These are phyloP conservation scores for Haliaeetus leucogaster DNA, from an alignment of 2,113 vertebrate genomes.

Conservation along the genomic window DNA sequence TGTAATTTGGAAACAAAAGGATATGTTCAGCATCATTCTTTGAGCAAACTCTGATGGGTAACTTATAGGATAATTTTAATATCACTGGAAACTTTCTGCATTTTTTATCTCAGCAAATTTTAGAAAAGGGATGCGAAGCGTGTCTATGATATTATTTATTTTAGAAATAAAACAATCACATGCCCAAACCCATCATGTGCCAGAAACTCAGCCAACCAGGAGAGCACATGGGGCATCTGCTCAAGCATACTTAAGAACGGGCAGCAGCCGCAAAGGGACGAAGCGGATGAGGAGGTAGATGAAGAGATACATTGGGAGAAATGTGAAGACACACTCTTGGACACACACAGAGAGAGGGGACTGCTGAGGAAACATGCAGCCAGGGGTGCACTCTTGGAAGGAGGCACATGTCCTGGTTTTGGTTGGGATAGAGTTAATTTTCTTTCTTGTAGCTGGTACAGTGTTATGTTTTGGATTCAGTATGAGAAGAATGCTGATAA, in stretches of 20 bases:
- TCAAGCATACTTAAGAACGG: background rate
- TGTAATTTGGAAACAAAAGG: background rate
- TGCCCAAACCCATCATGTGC: background rate
- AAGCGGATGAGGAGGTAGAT: background rate
- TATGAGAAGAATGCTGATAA: too few relatives aligned
- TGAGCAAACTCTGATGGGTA: background rate
- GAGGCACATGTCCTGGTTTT: background rate
- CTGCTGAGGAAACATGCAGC: background rate
- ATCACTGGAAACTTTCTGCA: background rate
- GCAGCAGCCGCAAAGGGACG: background rate
- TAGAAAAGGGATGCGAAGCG: background rate
- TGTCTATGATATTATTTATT: background rate
- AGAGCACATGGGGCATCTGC: background rate
- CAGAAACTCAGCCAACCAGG: background rate
- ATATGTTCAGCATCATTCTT: background rate
- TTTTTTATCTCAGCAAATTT: background rate
- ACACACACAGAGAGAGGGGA: accelerated
- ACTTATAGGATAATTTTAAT: background rate
- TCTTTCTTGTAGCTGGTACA: too few relatives aligned
- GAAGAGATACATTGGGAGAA: background rate
- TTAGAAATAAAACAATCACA: background rate
- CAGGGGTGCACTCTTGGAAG: background rate
- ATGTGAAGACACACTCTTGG: background rate
- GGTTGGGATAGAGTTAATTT: too few relatives aligned
- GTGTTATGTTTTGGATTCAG: too few relatives aligned